These are phyloP conservation scores for Parapsyche elsis DNA, from an alignment of 1,140 invertebrate species.

Conservation along the genomic window DNA sequence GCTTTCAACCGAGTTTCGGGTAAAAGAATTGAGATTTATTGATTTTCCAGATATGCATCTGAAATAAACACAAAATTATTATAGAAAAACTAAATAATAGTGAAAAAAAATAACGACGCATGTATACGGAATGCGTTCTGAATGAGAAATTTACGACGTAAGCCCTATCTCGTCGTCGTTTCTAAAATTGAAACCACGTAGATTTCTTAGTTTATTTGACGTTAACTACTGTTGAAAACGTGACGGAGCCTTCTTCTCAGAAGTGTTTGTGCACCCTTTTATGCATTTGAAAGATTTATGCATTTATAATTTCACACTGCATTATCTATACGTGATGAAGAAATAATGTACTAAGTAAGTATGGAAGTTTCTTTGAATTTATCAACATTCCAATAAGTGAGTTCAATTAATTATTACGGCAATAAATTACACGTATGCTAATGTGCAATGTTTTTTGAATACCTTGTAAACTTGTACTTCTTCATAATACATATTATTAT, in stretches of 20 bases:
- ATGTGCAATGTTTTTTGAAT: not conserved
- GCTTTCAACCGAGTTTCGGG: slow-evolving; percentile 23
- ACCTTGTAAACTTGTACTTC: too few relatives aligned
- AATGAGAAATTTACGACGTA: slow-evolving; percentile 29
- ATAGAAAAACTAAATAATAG: not conserved
- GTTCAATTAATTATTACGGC: not conserved
- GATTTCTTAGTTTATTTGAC: slow-evolving; percentile 30
- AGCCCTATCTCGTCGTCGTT: slow-evolving; percentile 3
- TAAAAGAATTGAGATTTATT: slow-evolving; percentile 33
- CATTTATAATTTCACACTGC: slow-evolving; percentile 12
- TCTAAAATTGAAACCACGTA: slow-evolving; percentile 20
- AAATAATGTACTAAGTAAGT: not conserved
- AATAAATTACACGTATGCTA: not conserved
- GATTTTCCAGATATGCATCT: slow-evolving; percentile 36
- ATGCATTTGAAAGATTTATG: slow-evolving; percentile 13
- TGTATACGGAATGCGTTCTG: slow-evolving; percentile 22
- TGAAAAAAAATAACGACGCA: not conserved
- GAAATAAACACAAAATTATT: slow-evolving; percentile 13
- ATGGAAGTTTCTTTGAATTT: not conserved
- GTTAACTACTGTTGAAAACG: slow-evolving; percentile 23
- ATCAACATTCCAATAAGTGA: not conserved
- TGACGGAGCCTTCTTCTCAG: slow-evolving; percentile 1
- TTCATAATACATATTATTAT: too few relatives aligned
- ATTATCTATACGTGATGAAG: not conserved
- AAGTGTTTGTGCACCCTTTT: not conserved